These are phyloP conservation scores for Plutomurus gul DNA, from an alignment of 1,140 invertebrate species.

Conservation along the genomic window DNA sequence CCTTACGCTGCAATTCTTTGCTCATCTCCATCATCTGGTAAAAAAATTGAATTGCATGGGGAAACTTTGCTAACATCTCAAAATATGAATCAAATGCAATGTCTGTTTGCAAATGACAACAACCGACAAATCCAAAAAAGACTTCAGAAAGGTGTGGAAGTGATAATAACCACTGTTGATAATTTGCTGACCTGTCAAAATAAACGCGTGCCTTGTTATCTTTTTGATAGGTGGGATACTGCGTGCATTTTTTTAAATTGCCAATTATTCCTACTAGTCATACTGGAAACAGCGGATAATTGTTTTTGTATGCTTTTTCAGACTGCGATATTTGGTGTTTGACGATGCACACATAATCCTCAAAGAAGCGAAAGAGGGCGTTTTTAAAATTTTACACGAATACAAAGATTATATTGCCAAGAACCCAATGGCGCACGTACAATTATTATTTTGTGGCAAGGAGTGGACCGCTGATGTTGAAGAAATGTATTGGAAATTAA, in stretches of 20 bases:
- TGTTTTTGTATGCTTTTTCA: neutral
- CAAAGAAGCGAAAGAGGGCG: neutral
- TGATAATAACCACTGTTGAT: slow-evolving; percentile 2
- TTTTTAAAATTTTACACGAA: neutral
- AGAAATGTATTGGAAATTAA: neutral
- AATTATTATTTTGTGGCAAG: slow-evolving; percentile 10
- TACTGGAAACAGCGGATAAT: no score
- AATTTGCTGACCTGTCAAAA: neutral
- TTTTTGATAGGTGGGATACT: slow-evolving; percentile 13
- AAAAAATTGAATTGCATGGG: neutral
- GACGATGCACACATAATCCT: slow-evolving; percentile 17
- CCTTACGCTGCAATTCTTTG: neutral
- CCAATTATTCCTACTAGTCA: no score
- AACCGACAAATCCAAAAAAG: neutral
- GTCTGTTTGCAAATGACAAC: neutral
- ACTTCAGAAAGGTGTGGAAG: neutral
- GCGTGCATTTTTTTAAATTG: neutral
- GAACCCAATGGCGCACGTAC: neutral
- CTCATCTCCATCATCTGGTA: neutral
- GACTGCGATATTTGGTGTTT: neutral
- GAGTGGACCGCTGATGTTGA: neutral
- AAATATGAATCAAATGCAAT: neutral
- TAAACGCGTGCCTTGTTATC: neutral
- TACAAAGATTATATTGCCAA: neutral
- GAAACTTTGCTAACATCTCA: neutral